phyloP scores from a whole-genome alignment of 2,113 vertebrate genomes.

The Plectropomus leopardus region DNA sequence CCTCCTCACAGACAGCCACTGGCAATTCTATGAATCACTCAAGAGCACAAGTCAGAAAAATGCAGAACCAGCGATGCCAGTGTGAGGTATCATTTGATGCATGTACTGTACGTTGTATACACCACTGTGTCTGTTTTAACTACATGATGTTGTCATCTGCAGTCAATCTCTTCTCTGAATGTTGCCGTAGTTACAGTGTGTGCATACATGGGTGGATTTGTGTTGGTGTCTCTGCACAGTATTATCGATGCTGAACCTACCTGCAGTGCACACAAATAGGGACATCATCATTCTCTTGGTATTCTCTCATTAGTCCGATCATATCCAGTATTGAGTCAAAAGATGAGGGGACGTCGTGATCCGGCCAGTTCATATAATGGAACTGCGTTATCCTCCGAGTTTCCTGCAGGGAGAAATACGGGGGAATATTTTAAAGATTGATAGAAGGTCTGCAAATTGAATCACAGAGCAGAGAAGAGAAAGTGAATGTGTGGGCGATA shows the following conservation, averaged over 20 bases:
- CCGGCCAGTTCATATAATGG: conserved; percentile 99
- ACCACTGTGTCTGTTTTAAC: not conserved
- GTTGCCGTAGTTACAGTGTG: not conserved
- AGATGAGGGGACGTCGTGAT: conserved; percentile 97
- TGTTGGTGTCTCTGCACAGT: not conserved
- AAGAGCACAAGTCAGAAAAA: not conserved
- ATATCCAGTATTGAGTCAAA: conserved; percentile 99
- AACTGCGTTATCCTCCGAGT: conserved; percentile 94
- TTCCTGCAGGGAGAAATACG: conserved; percentile 83
- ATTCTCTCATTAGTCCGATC: conserved; percentile 97
- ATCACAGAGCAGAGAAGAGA: not conserved
- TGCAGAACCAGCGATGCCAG: not conserved
- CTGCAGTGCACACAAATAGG: conserved; percentile 98
- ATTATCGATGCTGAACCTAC: conserved; percentile 35
- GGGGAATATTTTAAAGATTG: not conserved
- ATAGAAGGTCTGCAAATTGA: not conserved
- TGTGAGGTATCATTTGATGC: not conserved
- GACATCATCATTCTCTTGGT: conserved; percentile 95
- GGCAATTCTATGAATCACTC: not conserved
- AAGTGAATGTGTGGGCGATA: not conserved
- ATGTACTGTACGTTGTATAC: not conserved
- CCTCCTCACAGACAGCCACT: conserved; percentile 10
- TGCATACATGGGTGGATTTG: not conserved
- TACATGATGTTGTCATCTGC: not conserved
- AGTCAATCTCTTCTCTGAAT: not conserved